These are phyloP conservation scores for Pachypanchax playfairii DNA, from an alignment of 2,113 vertebrate genomes.

Conservation along the genomic window DNA sequence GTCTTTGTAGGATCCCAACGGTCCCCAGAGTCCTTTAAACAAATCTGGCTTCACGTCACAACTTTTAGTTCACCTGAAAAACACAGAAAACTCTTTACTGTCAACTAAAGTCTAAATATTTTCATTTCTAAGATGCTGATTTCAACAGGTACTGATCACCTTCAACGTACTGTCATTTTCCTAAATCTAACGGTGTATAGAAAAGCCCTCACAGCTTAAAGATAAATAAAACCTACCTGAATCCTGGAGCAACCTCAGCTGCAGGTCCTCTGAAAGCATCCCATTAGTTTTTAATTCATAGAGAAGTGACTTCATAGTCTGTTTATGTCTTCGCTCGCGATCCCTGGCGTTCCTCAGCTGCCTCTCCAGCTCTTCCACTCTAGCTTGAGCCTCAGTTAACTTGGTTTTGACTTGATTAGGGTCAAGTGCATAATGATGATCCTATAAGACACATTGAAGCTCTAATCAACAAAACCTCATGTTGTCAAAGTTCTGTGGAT, in stretches of 20 bases:
- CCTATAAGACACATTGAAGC: not conserved
- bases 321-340: slow-evolving; percentile 2
- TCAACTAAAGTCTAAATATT: not conserved
- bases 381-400: slow-evolving; percentile 4
- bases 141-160: not conserved
- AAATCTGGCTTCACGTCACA: not conserved
- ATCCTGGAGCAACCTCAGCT: not conserved
- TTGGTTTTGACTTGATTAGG: slow-evolving; percentile 4
- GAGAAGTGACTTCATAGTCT: not conserved
- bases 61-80: not conserved
- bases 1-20: not conserved
- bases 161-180: not conserved
- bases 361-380: slow-evolving; percentile 2
- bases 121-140: not conserved
- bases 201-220: not conserved
- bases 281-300: not conserved
- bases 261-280: not conserved
- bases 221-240: not conserved
- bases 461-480: not conserved
- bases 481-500: not conserved
- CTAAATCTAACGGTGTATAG: too few species aligned
- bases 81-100: not conserved
- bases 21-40: not conserved
- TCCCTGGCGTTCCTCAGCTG: slow-evolving; percentile 11
- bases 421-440: slow-evolving; percentile 11